Conservation (phyloP, 1,140 invertebrate genomes). For the Macrobrachium rosenbergii region DNA sequence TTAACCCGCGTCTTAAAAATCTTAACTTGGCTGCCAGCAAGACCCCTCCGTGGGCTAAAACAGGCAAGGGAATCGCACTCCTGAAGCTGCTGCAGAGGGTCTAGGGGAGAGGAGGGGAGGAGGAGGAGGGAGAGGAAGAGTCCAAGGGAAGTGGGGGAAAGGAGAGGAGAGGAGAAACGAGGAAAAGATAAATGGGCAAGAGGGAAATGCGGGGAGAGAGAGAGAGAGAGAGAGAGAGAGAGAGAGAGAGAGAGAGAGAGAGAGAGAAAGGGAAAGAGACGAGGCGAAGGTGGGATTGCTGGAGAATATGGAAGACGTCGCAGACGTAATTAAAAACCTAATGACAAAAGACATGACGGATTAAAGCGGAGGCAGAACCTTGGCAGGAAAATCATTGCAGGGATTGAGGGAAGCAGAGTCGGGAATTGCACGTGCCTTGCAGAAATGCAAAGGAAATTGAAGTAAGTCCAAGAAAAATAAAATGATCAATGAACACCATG, state of each 20-base stretch:
- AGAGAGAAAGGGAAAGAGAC: background rate
- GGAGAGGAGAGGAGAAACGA: background rate
- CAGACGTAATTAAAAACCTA: background rate
- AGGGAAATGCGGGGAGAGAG: background rate
- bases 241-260: slow-evolving; percentile 3
- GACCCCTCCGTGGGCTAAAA: slow-evolving; percentile 25
- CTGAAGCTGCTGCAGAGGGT: background rate
- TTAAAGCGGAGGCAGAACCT: background rate
- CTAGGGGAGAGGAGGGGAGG: background rate
- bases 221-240: background rate
- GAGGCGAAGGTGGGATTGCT: background rate
- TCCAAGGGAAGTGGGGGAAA: background rate
- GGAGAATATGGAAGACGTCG: background rate
- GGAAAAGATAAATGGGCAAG: background rate
- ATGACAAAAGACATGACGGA: background rate
- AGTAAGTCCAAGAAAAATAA: no score
- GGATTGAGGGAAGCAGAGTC: background rate
- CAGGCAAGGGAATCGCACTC: background rate
- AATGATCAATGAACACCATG: no score
- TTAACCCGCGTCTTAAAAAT: slow-evolving; percentile 64
- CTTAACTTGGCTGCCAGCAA: slow-evolving; percentile 41
- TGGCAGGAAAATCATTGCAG: background rate
- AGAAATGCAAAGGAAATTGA: no score
- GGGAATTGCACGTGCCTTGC: background rate
- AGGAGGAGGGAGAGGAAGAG: background rate